phyloP scores from a whole-genome alignment of 1,140 invertebrate genomes.

The Papilio helenus region DNA sequence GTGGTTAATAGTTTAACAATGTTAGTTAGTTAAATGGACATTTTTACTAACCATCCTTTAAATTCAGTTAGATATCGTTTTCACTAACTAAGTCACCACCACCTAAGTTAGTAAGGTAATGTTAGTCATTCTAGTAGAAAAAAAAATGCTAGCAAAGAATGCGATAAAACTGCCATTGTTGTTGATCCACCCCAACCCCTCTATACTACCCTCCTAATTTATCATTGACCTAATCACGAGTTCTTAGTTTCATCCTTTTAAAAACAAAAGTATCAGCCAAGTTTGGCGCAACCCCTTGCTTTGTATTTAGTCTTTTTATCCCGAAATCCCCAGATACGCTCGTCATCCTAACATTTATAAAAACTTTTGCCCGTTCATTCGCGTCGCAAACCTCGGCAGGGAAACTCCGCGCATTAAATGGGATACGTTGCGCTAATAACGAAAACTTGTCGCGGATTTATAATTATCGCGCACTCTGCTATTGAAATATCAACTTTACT shows the following conservation, averaged over 20 bases:
- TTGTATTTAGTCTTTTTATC: not conserved
- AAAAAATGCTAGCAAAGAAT: no score
- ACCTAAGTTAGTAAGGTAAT: no score
- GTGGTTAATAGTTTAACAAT: not conserved
- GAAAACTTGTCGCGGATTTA: conserved; percentile 11
- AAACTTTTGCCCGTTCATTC: conserved; percentile 9
- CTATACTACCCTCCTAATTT: not conserved
- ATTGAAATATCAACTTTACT: not conserved
- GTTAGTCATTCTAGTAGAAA: no score
- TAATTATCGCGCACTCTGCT: not conserved
- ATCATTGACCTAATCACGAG: not conserved
- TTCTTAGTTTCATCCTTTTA: not conserved
- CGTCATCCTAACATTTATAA: not conserved
- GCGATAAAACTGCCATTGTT: not conserved
- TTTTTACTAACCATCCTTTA: no score
- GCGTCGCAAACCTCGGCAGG: not conserved
- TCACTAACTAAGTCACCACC: no score
- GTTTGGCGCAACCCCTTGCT: not conserved
- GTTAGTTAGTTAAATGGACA: no score
- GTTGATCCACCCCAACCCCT: not conserved
- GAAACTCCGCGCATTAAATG: not conserved
- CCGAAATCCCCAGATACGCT: not conserved
- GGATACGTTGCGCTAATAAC: conserved; percentile 18
- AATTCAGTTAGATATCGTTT: no score
- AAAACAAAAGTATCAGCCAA: not conserved